Base-by-base conservation (phyloP, 2,888 invertebrate genomes). In the Archips xylosteana region DNA sequence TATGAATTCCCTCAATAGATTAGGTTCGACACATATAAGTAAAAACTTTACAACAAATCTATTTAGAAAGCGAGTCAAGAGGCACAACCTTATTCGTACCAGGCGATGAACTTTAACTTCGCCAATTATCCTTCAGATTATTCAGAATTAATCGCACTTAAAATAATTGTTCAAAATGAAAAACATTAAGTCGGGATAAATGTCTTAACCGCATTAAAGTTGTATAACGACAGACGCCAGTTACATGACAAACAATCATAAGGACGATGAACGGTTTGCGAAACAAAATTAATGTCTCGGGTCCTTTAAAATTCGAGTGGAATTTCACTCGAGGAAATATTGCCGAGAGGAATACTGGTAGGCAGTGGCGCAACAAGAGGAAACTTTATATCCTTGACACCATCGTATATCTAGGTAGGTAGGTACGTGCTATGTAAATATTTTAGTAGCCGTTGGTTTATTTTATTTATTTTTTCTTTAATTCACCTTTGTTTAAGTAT, bases 251-350 rank as follows among this genome's bases (percentile, higher is more conserved):
- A 74, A 69, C 69, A 65, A 70, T 74, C 71, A 64, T 42, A 59
- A 62, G 66, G 71, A 75, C 71, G 68, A 75, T 71, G 49, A 57
- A 70, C 61, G 70, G 61, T 70, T 70, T 74, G 66, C 74, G 65
- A 45, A 74, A 70, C 66, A 36, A 71, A 34, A 68, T 75, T 71
- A 75, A 71, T 68, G 65, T 70, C 32, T 60, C 62, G 54, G 45
- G 74, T 66, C 70, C 66, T 59, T 70, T 74, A 36, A 70, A 70
- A 54, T 61, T 66, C 57, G 57, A 62, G 15, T 74, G 69, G 68
- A 76, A 66, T 70, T 70, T 71, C 60, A 68, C 72, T 65, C 62
- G 66, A 69, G 74, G 70, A 74, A 74, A 75, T 72, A 74, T 73
- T 75, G 59, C 71, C 68, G 36, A 36, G 47, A 64, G 62, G 57